A percentile compares a stretch with the other conserved stretches of the same genome.
These are phyloP conservation scores for Bombus confusus DNA, from an alignment of 1,140 invertebrate genomes.

Conservation along the genomic window DNA sequence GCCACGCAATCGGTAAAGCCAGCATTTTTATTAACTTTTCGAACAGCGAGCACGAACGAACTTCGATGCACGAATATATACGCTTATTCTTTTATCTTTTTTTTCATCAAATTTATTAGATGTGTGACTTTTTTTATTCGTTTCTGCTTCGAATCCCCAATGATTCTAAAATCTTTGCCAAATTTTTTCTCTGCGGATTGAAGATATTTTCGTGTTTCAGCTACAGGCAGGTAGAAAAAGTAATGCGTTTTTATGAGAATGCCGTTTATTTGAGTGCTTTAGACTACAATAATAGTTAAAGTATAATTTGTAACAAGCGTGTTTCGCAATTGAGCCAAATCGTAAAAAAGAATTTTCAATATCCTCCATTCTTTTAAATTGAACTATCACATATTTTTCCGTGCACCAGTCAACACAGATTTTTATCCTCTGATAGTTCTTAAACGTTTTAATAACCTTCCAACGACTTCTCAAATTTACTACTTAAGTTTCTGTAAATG, in stretches of 20 bases:
- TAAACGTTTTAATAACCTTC: too few relatives aligned
- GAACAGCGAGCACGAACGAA: not conserved
- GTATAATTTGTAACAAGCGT: too few relatives aligned
- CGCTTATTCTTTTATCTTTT: not conserved
- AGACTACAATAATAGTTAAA: too few relatives aligned
- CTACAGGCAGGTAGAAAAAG: too few relatives aligned
- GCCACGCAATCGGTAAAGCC: slow-evolving; percentile 12
- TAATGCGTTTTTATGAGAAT: too few relatives aligned
- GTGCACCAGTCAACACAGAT: too few relatives aligned
- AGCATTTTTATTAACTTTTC: slow-evolving; percentile 43
- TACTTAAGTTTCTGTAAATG: not conserved
- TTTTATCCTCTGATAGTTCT: too few relatives aligned
- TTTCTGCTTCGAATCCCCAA: not conserved
- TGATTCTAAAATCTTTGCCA: not conserved
- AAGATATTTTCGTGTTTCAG: not conserved
- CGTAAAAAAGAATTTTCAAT: too few relatives aligned
- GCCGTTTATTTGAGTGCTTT: too few relatives aligned
- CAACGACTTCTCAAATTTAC: not conserved
- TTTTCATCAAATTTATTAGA: not conserved
- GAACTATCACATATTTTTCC: too few relatives aligned
- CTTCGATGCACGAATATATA: not conserved
- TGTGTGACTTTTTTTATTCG: not conserved
- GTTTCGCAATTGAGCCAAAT: too few relatives aligned
- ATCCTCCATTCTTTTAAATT: too few relatives aligned
- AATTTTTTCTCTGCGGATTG: not conserved